Conservation (phyloP, 2,113 vertebrate genomes). For the Origma solitaria region DNA sequence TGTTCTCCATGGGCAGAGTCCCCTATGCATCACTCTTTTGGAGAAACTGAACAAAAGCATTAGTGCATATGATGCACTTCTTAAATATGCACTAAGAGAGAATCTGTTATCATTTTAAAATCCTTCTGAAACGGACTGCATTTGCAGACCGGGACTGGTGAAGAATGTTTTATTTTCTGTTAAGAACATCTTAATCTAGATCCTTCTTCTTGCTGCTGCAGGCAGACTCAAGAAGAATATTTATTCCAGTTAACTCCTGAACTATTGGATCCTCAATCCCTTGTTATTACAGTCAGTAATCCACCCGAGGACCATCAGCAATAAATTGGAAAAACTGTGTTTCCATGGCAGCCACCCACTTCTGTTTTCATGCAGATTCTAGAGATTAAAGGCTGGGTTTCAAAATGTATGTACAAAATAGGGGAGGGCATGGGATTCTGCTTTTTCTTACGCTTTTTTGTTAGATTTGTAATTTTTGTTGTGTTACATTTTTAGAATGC, state of each 20-base stretch:
- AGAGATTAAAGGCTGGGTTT: neutral
- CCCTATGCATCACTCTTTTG: neutral
- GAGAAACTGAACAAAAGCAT: neutral
- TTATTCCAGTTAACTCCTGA: neutral
- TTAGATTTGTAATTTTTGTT: neutral
- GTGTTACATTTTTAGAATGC: neutral
- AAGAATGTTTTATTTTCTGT: neutral
- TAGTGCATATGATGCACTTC: neutral
- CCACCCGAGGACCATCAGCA: neutral
- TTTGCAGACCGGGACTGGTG: neutral
- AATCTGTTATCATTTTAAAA: neutral
- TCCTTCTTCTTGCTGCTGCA: neutral
- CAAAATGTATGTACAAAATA: neutral
- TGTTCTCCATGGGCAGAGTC: neutral
- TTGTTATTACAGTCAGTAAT: conserved; percentile 11
- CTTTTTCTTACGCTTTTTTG: neutral
- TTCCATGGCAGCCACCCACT: neutral
- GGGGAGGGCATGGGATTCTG: neutral
- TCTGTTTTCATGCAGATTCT: neutral
- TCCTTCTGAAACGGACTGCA: neutral
- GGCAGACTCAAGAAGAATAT: neutral
- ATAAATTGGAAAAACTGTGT: neutral
- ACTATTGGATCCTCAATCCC: neutral
- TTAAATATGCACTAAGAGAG: neutral
- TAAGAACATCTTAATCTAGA: neutral